phyloP scores from a whole-genome alignment of 2,888 invertebrate genomes.

The Noctua janthina region DNA sequence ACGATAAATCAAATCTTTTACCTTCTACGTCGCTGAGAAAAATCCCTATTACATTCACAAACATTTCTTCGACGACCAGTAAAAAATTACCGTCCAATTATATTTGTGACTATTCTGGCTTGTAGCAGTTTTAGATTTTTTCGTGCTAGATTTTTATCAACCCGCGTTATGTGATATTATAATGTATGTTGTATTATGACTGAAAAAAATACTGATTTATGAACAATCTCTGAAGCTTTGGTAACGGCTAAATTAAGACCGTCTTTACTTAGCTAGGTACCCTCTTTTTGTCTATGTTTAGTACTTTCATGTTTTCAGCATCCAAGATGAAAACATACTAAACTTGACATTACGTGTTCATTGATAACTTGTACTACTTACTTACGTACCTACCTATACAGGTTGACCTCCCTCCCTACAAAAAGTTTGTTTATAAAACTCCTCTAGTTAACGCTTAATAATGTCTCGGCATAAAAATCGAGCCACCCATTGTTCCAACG shows the following conservation, averaged over 20 bases:
- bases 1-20: conserved; percentile 90
- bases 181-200: too few species aligned
- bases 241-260: too few species aligned
- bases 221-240: neutral
- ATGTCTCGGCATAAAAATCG: conserved; percentile 47
- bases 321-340: neutral
- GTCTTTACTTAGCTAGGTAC: neutral
- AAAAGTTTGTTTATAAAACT: conserved; percentile 14
- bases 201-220: neutral
- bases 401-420: neutral
- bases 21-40: conserved; percentile 86
- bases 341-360: neutral
- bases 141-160: neutral
- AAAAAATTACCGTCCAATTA: conserved; percentile 70
- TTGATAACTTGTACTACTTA: neutral
- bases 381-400: neutral
- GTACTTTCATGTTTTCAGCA: neutral
- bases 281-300: neutral
- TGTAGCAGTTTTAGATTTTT: conserved; percentile 26
- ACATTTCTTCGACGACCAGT: conserved; percentile 78
- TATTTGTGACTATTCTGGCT: conserved; percentile 55
- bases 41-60: conserved; percentile 88
- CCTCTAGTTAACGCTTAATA: conserved; percentile 22
- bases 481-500: conserved; percentile 52
- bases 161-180: neutral